Conservation (phyloP, 2,797 vertebrate genomes). For the Myioborus miniatus region DNA sequence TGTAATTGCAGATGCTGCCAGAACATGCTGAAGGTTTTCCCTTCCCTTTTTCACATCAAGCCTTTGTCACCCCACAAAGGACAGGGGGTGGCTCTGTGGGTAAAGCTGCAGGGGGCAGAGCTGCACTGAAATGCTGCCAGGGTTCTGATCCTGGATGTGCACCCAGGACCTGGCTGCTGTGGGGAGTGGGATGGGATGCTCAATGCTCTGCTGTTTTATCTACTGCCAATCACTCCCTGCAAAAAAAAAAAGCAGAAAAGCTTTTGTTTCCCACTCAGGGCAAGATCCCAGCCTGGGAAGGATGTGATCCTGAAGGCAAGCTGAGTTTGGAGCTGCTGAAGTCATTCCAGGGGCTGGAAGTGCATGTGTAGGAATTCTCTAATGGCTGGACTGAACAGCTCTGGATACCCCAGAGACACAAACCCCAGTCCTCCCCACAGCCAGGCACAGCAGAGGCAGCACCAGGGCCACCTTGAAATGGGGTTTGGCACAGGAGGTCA, state of each 20-base stretch:
- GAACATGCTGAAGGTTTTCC: neutral
- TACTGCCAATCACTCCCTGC: neutral
- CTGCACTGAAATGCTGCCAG: neutral
- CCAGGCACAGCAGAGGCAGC: neutral
- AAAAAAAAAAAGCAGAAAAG: neutral
- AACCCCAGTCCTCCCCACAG: neutral
- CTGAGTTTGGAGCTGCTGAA: neutral
- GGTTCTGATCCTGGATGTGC: neutral
- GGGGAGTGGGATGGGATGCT: neutral
- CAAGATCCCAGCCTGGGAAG: neutral
- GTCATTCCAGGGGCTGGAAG: neutral
- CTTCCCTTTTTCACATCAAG: neutral
- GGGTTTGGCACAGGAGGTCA: neutral
- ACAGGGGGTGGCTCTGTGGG: neutral
- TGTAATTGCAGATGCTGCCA: neutral
- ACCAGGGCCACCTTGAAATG: neutral
- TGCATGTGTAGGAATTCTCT: fast-evolving
- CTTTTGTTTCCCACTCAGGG: neutral
- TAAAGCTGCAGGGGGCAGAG: neutral
- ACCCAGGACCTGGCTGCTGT: fast-evolving
- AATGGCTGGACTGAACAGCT: neutral
- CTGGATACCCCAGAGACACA: neutral
- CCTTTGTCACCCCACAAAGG: neutral
- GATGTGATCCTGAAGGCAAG: neutral
- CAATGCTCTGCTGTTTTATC: neutral